phyloP scores from a whole-genome alignment of 2,797 vertebrate species.

The Synaphobranchus kaupii region DNA sequence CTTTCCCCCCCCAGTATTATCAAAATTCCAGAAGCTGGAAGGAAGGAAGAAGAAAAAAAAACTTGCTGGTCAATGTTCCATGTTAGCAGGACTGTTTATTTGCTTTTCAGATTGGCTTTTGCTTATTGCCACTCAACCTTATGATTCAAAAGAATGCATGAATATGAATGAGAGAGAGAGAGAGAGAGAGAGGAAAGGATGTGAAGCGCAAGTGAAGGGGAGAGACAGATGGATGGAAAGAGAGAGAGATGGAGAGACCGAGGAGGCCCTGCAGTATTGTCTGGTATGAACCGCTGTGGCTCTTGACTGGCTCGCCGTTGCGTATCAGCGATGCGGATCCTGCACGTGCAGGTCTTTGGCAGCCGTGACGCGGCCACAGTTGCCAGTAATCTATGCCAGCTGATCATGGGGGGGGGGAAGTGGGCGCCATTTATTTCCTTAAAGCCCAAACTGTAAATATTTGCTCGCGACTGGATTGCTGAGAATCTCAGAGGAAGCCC shows the following conservation, averaged over 20 bases:
- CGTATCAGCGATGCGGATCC: constrained; percentile 25
- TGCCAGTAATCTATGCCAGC: constrained; percentile 34
- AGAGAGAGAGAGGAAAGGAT: neutral
- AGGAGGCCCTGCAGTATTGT: neutral
- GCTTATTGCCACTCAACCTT: constrained; percentile 23
- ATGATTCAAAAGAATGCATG: neutral
- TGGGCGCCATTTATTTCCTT: constrained; percentile 33
- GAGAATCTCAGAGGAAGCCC: constrained; percentile 46
- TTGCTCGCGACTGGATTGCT: constrained; percentile 52
- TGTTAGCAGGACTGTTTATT: constrained; percentile 61
- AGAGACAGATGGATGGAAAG: neutral
- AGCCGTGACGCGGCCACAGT: constrained; percentile 18
- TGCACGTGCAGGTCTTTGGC: constrained; percentile 23
- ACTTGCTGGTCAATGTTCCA: constrained; percentile 60
- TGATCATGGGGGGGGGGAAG: constrained; percentile 15
- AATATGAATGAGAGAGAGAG: constrained; percentile 16
- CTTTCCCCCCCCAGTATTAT: constrained; percentile 60
- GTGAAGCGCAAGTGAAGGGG: neutral
- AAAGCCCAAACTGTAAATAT: constrained; percentile 56
- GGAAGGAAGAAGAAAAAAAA: constrained; percentile 53
- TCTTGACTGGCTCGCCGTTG: neutral
- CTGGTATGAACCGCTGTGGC: neutral
- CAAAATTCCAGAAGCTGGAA: constrained; percentile 54
- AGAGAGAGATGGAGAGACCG: neutral
- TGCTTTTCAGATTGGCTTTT: constrained; percentile 29